phyloP scores from a whole-genome alignment of 2,888 invertebrate species.

The Trilocha varians region DNA sequence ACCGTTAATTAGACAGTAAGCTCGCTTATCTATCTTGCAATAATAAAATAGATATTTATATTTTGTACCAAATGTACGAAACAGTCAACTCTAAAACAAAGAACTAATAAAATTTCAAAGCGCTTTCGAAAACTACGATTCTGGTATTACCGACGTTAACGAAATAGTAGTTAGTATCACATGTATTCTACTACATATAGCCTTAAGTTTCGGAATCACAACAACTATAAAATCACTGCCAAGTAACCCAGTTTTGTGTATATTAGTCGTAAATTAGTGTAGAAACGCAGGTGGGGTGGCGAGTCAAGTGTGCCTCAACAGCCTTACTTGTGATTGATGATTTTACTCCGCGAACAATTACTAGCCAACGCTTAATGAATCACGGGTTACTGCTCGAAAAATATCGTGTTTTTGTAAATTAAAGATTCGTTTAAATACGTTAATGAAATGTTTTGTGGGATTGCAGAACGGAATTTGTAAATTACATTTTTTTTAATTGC shows the following conservation, averaged over 20 bases:
- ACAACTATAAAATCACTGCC: slow-evolving; percentile 12
- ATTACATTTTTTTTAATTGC: no score
- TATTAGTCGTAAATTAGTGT: slow-evolving; percentile 21
- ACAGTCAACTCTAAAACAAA: no score
- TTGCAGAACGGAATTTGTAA: no score
- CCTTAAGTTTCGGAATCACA: neutral
- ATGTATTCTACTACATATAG: no score
- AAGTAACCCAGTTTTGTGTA: slow-evolving; percentile 19
- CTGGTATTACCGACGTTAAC: no score
- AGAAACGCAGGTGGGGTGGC: slow-evolving; percentile 20
- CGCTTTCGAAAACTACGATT: no score
- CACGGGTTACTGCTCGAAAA: slow-evolving; percentile 21
- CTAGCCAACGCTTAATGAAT: slow-evolving; percentile 29
- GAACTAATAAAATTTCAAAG: no score
- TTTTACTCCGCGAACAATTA: slow-evolving; percentile 30
- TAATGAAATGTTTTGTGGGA: slow-evolving; percentile 14
- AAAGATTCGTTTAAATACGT: slow-evolving; percentile 23
- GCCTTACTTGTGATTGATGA: slow-evolving; percentile 32
- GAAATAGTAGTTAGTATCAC: no score
- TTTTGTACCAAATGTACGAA: no score
- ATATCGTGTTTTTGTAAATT: slow-evolving; percentile 23
- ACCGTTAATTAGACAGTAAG: no score
- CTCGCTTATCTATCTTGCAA: no score
- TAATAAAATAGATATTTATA: no score
- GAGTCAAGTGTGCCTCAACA: slow-evolving; percentile 15